A percentile compares a stretch with the other conserved stretches of the same genome.
Evolutionary conservation across 2,113 vertebrate genomes (phyloP).

Genomic region (Dipodomys merriami): DNA sequence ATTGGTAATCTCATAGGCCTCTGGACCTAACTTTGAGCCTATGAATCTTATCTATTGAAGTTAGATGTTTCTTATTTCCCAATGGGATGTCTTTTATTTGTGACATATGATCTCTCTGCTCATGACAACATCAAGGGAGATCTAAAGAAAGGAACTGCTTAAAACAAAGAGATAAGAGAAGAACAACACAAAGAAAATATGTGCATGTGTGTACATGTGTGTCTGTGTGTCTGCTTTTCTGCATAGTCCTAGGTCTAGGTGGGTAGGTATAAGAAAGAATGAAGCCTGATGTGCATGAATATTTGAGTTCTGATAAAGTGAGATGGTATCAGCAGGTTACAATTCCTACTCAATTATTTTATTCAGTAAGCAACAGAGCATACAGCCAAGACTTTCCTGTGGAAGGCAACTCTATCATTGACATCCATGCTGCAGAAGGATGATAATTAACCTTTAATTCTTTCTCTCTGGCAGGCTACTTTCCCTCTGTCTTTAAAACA

Average conservation of each 20-base stretch:
- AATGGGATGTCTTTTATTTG: background rate
- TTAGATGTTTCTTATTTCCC: background rate
- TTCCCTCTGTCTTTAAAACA: conserved; percentile 70
- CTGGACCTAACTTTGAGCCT: background rate
- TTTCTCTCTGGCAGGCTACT: conserved; percentile 56
- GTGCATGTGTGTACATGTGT: background rate
- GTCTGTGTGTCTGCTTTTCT: background rate
- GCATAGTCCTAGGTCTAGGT: background rate
- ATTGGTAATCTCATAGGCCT: background rate
- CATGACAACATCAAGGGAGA: background rate
- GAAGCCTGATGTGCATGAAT: background rate
- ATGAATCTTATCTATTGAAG: background rate
- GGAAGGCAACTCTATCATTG: background rate
- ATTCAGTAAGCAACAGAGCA: background rate
- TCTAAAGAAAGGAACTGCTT: background rate
- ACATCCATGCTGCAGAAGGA: background rate
- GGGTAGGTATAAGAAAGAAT: background rate
- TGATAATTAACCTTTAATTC: conserved; percentile 36
- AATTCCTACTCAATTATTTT: background rate
- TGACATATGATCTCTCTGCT: background rate
- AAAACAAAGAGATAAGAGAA: background rate
- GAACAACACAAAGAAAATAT: background rate
- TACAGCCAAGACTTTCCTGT: conserved; percentile 19
- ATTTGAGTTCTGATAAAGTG: background rate
- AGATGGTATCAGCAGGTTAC: background rate